These are phyloP conservation scores for Drosophila ironensis DNA, from an alignment of 1,140 invertebrate species.

Conservation along the genomic window DNA sequence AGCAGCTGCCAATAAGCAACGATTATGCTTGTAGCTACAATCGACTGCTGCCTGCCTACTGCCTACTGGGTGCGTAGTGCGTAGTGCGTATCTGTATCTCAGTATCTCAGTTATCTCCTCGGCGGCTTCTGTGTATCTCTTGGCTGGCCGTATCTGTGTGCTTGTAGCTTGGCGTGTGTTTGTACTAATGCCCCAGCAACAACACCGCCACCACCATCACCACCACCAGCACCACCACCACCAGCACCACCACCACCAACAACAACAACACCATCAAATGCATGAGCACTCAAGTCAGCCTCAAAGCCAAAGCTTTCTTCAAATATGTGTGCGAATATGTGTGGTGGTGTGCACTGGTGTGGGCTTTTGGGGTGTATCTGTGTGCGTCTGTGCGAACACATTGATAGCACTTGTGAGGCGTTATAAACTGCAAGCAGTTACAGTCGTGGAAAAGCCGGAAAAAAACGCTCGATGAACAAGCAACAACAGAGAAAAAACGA, in stretches of 20 bases:
- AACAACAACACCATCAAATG: constrained; percentile 67
- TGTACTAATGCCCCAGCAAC: constrained; percentile 55
- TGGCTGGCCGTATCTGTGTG: not conserved
- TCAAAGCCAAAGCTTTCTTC: constrained; percentile 29
- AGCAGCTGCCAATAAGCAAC: constrained; percentile 77
- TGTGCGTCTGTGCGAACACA: constrained; percentile 44
- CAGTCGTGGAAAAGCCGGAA: constrained; percentile 6
- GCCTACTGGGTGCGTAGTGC: too few relatives aligned
- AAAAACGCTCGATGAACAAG: not conserved
- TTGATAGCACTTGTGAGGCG: constrained; percentile 75
- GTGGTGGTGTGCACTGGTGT: constrained; percentile 6
- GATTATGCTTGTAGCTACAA: constrained; percentile 75
- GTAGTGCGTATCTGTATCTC: constrained; percentile 24
- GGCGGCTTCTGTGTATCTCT: constrained; percentile 7
- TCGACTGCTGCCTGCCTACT: constrained; percentile 51
- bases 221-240: too few relatives aligned
- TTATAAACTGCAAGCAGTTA: constrained; percentile 78
- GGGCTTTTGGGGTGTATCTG: constrained; percentile 4
- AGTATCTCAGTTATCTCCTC: too few relatives aligned
- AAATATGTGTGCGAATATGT: constrained; percentile 4
- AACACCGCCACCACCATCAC: too few relatives aligned
- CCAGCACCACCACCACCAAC: too few relatives aligned
- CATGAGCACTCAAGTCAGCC: constrained; percentile 65
- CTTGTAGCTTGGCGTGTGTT: constrained; percentile 34
- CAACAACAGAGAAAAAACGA: not conserved